Conservation (phyloP, 1,140 invertebrate genomes). For the Rhizoglyphus robini region DNA sequence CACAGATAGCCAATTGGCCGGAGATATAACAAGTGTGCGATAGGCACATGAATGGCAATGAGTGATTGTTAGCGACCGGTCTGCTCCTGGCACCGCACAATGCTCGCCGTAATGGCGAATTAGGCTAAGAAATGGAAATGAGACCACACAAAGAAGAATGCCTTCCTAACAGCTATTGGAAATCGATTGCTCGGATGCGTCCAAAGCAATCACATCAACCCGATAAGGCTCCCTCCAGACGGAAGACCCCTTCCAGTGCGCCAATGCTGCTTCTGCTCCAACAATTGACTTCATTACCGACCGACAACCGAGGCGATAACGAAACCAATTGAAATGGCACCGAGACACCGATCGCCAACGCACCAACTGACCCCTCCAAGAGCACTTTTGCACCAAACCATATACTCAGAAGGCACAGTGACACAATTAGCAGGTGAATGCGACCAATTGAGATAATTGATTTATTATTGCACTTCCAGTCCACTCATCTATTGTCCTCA, state of each 20-base stretch:
- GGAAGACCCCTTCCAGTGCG: background rate
- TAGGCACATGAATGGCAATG: slow-evolving; percentile 13
- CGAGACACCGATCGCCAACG: background rate
- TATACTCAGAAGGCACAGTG: background rate
- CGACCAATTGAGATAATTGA: background rate
- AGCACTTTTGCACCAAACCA: background rate
- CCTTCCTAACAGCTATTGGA: background rate
- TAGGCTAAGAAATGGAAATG: slow-evolving; percentile 14
- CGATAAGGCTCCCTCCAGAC: background rate
- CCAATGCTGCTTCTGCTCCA: background rate
- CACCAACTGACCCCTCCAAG: background rate
- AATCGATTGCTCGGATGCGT: slow-evolving; percentile 5
- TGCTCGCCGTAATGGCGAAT: background rate
- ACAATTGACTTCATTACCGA: slow-evolving; percentile 14
- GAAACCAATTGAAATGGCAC: background rate
- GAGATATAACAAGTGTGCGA: slow-evolving; percentile 12
- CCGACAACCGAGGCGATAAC: background rate
- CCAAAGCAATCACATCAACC: background rate
- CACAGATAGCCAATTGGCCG: background rate
- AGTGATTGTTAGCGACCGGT: background rate
- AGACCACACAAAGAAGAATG: background rate
- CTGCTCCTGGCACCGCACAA: slow-evolving; percentile 11
- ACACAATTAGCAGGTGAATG: slow-evolving; percentile 5
- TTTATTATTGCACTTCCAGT: background rate
- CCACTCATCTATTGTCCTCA: too few species aligned